phyloP scores from a whole-genome alignment of 2,113 vertebrate species.

The Larimichthys crocea region DNA sequence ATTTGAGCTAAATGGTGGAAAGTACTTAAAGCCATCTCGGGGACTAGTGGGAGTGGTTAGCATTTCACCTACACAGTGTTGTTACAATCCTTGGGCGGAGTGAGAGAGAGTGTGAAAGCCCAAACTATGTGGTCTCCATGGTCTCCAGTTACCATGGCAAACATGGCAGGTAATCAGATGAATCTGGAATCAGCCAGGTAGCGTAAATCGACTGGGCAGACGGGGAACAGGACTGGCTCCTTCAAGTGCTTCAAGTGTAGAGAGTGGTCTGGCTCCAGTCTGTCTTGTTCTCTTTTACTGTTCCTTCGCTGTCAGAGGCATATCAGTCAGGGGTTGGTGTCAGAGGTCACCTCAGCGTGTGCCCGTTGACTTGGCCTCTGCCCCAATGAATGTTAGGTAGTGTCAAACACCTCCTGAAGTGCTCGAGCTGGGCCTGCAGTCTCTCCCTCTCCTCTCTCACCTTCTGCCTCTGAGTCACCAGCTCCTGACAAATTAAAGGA shows the following conservation, averaged over 20 bases:
- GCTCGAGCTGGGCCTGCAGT: constrained; percentile 97
- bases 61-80: constrained; percentile 31
- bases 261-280: constrained; percentile 36
- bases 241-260: constrained; percentile 61
- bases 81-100: constrained; percentile 41
- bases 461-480: constrained; percentile 94
- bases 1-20: constrained; percentile 25
- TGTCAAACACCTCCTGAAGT: constrained; percentile 98
- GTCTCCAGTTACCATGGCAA: constrained; percentile 37
- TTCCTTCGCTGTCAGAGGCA: constrained; percentile 33
- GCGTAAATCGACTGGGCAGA: constrained; percentile 33
- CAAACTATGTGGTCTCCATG: constrained; percentile 23
- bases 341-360: constrained; percentile 87
- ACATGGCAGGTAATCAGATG: constrained; percentile 43
- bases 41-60: constrained; percentile 30
- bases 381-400: constrained; percentile 93
- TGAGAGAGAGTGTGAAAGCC: constrained; percentile 28
- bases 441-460: constrained; percentile 92
- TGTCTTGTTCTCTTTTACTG: constrained; percentile 25
- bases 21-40: constrained; percentile 46
- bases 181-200: constrained; percentile 36
- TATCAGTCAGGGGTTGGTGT: background rate
- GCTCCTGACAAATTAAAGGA: constrained; percentile 83
- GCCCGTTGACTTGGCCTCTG: constrained; percentile 91
- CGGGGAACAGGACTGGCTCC: constrained; percentile 41